phyloP scores from a whole-genome alignment of 1,140 invertebrate species.

The Dendroctonus valens region DNA sequence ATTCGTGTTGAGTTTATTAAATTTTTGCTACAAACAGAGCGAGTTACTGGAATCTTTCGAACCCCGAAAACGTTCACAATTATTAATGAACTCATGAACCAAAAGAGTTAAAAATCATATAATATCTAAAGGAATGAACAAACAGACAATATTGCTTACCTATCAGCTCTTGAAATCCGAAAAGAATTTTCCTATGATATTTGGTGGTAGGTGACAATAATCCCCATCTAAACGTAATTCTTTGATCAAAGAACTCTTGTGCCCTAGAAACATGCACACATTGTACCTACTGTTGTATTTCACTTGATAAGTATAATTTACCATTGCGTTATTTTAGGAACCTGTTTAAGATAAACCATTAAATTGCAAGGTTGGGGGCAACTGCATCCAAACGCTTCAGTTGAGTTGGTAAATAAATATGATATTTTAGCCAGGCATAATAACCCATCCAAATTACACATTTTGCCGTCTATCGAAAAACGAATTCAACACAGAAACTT shows the following conservation, averaged over 20 bases:
- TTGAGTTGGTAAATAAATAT: conserved; percentile 55
- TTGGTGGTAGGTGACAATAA: conserved; percentile 52
- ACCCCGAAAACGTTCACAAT: too few species aligned
- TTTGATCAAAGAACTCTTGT: conserved; percentile 42
- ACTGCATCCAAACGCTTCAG: conserved; percentile 54
- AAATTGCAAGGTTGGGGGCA: conserved; percentile 58
- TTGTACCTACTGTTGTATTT: neutral
- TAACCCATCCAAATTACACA: conserved; percentile 54
- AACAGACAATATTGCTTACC: conserved; percentile 42
- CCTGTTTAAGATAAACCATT: conserved; percentile 56
- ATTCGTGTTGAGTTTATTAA: too few species aligned
- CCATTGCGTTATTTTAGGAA: conserved; percentile 53
- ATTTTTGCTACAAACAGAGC: too few species aligned
- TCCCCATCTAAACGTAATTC: conserved; percentile 44
- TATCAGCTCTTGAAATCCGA: conserved; percentile 58
- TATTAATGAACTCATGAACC: too few species aligned
- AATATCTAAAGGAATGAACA: too few species aligned
- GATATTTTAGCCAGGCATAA: conserved; percentile 28
- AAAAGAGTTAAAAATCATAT: too few species aligned
- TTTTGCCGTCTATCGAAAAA: conserved; percentile 52
- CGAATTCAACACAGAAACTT: neutral
- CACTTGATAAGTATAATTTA: conserved; percentile 25
- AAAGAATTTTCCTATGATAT: conserved; percentile 57
- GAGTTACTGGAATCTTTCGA: too few species aligned
- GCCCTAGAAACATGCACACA: conserved; percentile 32